Base-by-base conservation (phyloP, 2,888 invertebrate species). In the Augiades crinisus region DNA sequence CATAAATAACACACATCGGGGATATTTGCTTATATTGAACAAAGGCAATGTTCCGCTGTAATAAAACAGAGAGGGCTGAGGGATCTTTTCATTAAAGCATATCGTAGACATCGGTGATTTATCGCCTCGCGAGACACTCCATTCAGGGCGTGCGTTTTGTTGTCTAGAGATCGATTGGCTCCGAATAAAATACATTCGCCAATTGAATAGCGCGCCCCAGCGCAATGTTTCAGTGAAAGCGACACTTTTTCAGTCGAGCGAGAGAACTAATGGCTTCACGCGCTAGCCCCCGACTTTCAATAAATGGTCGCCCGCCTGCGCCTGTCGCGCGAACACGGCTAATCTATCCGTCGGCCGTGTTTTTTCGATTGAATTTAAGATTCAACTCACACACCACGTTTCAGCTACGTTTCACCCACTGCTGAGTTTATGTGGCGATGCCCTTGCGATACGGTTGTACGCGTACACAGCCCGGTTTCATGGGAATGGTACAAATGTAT, bases 151-250 rank as follows among this genome's bases (percentile, higher is more conserved):
- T 82, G 82, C 81, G 81, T 86, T 84, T 84, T 82, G 83, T 83
- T 83, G 81, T 75, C 75, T 73, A 64, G 69, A 86, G 87, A 86
- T 87, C 85, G 86, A 89, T 87, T 80, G 85, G 78, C 65, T 72
- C 65, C 68, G 80, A 83, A 86, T 86, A 85, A 89, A 87, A 87
- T 84, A 85, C 81, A 81, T 82, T 82, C 75, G 67, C 73, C 82
- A 86, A 87, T 86, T 84, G 84, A 85, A 86, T 80, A 79, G 80
- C 77, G 72, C 72, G 67, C 70, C 69, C 68, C 66, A 56, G 74
- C 75, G 78, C 80, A 80, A 86, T 85, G 85, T 86, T 86, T 86
- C 84, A 86, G 72, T 64, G 72, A 68, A 68, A 72, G 73, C 81
- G 85, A 86, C 84, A 84, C 75, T 87, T 86, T 86, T 86, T 84